Evolutionary conservation across 2,113 vertebrate species (phyloP), one percentile per base, ranked within the genome.

Genomic region (Empidonax traillii): DNA sequence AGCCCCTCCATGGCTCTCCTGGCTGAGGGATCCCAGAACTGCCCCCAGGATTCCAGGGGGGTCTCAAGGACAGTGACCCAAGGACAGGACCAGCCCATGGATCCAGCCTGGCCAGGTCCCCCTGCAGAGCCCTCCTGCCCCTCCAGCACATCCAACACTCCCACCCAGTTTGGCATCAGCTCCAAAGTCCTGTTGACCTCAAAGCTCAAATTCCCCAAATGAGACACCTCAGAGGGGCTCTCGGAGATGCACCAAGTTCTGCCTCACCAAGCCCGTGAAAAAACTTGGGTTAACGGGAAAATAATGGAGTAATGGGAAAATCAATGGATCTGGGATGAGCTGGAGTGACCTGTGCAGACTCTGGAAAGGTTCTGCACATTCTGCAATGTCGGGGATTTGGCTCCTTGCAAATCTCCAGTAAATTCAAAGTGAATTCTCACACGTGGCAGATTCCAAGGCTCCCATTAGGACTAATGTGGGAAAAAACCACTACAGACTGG

Each of bases 271-370:
- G 11, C 31, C 51, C 83, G 2, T 3, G 33, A n/a, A 2, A 3
- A 30, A 35, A 5, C 4, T 25, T 4, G 14, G 25, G 16, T 55
- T 39, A 1, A 8, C 3, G 10, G 23, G 13, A 21, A 35, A 43
- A 72, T 5, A 41, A 23, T 14, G 41, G 39, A 33, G 1, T 0
- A 11, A 52, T 0, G 5, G 53, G 39, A 35, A 75, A 85, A 67
- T 0, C 3, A 44, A 27, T 0, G 1, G 33, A 37, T 37, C 17
- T 67, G 5, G 1, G 33, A n/a, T 0, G 5, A 68, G 31, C 2
- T 22, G 24, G 41, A 47, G 25, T 5, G 25, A 58, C 6, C 12
- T 1, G 2, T 33, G 30, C 27, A 44, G 30, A 23, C 33, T 28
- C 17, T 3, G 24, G 41, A 47, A 41, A 69, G 12, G 8, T 58